phyloP scores from a whole-genome alignment of 2,888 invertebrate species.

The Julus scandinavius region DNA sequence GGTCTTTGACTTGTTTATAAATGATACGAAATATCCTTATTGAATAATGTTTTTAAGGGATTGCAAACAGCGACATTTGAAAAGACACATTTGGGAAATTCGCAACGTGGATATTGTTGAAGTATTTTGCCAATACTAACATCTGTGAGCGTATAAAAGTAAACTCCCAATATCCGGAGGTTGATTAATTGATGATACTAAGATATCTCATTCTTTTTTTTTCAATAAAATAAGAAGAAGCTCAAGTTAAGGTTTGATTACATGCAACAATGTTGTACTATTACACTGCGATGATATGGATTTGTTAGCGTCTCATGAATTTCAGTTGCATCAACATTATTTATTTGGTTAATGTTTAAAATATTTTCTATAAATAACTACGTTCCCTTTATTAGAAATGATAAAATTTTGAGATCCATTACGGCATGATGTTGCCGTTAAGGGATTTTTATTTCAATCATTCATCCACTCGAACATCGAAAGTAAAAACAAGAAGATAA shows the following conservation, averaged over 20 bases:
- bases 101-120: too few relatives aligned
- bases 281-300: neutral
- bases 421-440: neutral
- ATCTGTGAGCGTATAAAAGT: neutral
- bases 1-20: neutral
- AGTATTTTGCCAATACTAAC: neutral
- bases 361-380: neutral
- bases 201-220: too few relatives aligned
- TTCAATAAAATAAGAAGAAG: too few relatives aligned
- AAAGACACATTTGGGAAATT: too few relatives aligned
- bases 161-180: too few relatives aligned
- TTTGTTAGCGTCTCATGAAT: neutral
- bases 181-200: too few relatives aligned
- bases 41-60: neutral
- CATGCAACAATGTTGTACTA: neutral
- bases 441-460: neutral
- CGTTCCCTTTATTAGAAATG: neutral
- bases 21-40: neutral
- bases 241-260: neutral
- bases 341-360: neutral
- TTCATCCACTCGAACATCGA: neutral
- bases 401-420: neutral
- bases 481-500: neutral
- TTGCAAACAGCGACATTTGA: neutral
- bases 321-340: neutral